phyloP scores from a whole-genome alignment of 1,140 invertebrate species.

The Orius insidiosus region DNA sequence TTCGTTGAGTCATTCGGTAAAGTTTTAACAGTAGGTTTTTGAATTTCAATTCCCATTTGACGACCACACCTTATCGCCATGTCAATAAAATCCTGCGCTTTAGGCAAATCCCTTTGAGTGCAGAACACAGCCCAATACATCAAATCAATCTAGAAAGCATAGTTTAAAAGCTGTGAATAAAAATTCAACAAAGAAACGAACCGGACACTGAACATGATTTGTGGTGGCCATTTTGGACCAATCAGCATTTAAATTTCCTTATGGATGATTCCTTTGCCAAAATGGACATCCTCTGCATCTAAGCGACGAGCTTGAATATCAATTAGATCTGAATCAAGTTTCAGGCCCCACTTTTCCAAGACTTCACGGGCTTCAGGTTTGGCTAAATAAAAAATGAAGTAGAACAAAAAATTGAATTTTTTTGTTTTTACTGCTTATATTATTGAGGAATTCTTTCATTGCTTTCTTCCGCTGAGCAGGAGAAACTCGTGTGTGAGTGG shows the following conservation, averaged over 20 bases:
- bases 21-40: conserved; percentile 30
- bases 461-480: conserved; percentile 51
- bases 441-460: conserved; percentile 48
- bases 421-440: conserved; percentile 33
- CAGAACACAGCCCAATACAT: conserved; percentile 51
- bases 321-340: conserved; percentile 40
- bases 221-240: conserved; percentile 43
- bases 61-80: conserved; percentile 35
- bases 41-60: conserved; percentile 47
- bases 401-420: background rate
- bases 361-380: conserved; percentile 39
- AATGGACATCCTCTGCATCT: conserved; percentile 42
- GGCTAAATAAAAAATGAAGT: conserved; percentile 16
- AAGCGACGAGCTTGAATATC: conserved; percentile 44
- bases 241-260: conserved; percentile 35
- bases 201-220: conserved; percentile 36
- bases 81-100: conserved; percentile 40
- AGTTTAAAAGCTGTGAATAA: too few species aligned
- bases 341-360: conserved; percentile 66
- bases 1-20: conserved; percentile 35
- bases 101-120: conserved; percentile 37
- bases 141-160: conserved; percentile 31
- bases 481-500: conserved; percentile 51
- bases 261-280: conserved; percentile 34
- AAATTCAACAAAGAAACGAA: conserved; percentile 22